Evolutionary conservation across 2,888 invertebrate species (phyloP), one percentile per base, ranked within the genome.

Genomic region (Lasioglossum lativentre): DNA sequence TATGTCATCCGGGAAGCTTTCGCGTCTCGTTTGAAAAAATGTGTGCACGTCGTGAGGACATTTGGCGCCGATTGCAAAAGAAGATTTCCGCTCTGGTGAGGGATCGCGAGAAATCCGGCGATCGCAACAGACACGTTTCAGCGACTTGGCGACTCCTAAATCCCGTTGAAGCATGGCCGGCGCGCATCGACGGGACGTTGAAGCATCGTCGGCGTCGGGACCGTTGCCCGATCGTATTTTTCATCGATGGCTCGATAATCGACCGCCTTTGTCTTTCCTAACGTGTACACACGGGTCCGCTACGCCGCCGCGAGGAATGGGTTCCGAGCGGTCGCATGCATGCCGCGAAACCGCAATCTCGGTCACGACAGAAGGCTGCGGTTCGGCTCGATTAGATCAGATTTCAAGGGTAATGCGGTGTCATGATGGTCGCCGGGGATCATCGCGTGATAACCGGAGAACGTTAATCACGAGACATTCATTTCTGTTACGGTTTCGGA

Each of bases 241-340:
- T 87, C 87, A 84, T 83, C 87, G 82, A 80, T 79, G 40, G 70
- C 68, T 47, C 83, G 79, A 84, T 86, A 86, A 87, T 86, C 87
- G 87, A 30, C 38, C 45, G 87, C 68, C 72, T 87, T 86, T 86
- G 87, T 87, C 87, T 84, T 82, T 75, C 75, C 75, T 75, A 86
- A 63, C 79, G 74, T 52, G 81, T 79, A 78, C 83, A 78, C 78
- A 30, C 30, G 63, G 16, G 63, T 30, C 63, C 19, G 63, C 30
- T 6, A 47, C 38, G 68, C 27, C 38, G 68, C 27, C 56, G 34
- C 34, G 76, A 38, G 47, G 71, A 66, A 78, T 40, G 66, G 79
- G 42, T 68, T 82, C 59, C 19, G 34, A 16, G 34, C 47, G 73
- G 47, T 72, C 76, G 80, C 76, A 71, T 77, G 85, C 80, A 87